Evolutionary conservation across 1,140 invertebrate species (phyloP), one percentile per base, ranked within the genome.

Genomic region (Heliconius melpomene): DNA sequence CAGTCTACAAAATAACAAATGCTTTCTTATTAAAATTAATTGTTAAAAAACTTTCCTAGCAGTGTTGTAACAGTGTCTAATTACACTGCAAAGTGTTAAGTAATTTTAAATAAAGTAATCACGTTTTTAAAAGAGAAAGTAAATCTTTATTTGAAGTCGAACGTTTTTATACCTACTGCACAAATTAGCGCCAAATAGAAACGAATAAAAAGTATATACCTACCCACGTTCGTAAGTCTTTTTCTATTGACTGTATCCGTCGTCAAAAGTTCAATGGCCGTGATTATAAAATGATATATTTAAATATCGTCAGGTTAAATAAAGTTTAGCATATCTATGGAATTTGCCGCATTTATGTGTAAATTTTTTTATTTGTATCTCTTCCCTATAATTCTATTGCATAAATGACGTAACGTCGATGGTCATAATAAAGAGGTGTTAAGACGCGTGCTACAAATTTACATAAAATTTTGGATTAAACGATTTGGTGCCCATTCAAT

Each of bases 261-360:
- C 79, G 77, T 80, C 52, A 66, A 85, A 66, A 89, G 90, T 89
- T 91, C 90, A 87, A 77, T 84, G 86, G 86, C 86, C 90, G 77
- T 82, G 80, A 81, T 87, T 89, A 88, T 84, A 80, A 84, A 84
- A 78, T 71, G 77, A 84, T 81, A 79, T 79, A 82, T 84, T 84
- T 78, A 57, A 80, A 79, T 80, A 80, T 78, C 72, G 78, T 84
- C 80, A 84, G 78, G 80, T 80, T 85, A 80, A 88, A 88, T 86
- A 85, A 86, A 87, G 86, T 89, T 93, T 94, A 90, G 92, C 91
- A 94, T 93, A 90, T 90, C 89, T 90, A 92, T 92, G 82, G 81
- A 52, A 85, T 87, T 85, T 82, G 85, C 83, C 29, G 83, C 80
- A 90, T 92, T 89, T 85, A 87, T 89, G 88, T 92, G 89, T 89